phyloP scores from a whole-genome alignment of 2,888 invertebrate species.

The Acronicta alni region DNA sequence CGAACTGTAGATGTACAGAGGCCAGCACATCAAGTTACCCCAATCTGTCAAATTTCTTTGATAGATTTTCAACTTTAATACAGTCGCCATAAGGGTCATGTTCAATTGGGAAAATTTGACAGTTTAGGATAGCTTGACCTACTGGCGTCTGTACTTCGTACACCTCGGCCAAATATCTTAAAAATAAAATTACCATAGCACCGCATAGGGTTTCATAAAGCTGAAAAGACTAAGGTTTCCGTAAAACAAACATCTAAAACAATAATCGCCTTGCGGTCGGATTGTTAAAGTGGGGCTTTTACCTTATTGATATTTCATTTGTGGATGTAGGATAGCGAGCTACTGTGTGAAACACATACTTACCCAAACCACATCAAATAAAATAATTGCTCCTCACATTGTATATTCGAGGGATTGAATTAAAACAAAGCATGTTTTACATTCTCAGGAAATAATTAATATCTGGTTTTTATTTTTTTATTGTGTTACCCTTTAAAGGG shows the following conservation, averaged over 20 bases:
- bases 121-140: too few species aligned
- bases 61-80: too few species aligned
- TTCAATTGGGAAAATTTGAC: too few species aligned
- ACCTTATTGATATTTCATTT: slow-evolving; percentile 64
- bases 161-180: too few species aligned
- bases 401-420: slow-evolving; percentile 2
- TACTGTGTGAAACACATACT: slow-evolving; percentile 7
- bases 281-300: slow-evolving; percentile 65
- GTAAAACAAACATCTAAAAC: slow-evolving; percentile 21
- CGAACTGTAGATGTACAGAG: too few species aligned
- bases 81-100: too few species aligned
- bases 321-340: slow-evolving; percentile 3
- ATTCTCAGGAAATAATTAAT: not conserved
- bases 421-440: slow-evolving; percentile 11
- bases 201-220: too few species aligned
- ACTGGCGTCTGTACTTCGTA: too few species aligned
- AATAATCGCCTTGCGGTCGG: slow-evolving; percentile 30
- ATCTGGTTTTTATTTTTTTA: not conserved
- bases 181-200: too few species aligned
- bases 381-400: slow-evolving; percentile 17
- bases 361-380: not conserved
- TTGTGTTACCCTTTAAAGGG: not conserved
- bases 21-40: too few species aligned
- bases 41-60: too few species aligned
- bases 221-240: slow-evolving; percentile 3